Evolutionary conservation across 2,888 invertebrate genomes (phyloP), one percentile per base, ranked within the genome.

Genomic region (Zaprionus lineosus): DNA sequence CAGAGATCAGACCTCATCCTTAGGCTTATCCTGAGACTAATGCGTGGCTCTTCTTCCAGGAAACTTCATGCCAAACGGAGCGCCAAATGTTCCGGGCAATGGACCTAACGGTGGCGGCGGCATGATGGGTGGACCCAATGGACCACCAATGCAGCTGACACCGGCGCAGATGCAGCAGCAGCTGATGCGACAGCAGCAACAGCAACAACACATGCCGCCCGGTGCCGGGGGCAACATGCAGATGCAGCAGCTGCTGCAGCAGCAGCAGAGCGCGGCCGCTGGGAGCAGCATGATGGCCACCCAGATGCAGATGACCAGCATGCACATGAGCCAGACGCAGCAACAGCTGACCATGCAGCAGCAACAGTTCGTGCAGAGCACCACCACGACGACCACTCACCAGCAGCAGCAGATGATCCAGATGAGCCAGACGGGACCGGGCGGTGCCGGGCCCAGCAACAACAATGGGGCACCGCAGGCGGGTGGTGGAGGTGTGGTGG

Each of bases 261-360:
- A 87, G 53, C 86, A 86, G 21, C 87, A 87, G 33, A 46, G 55
- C 8, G 73, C 58, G 43, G 76, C 64, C 33, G 71, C 60, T 50
- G 81, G 63, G 39, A 73, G 50, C 60, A 75, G 52, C 74, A 88
- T 71, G 84, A 82, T 81, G 84, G 41, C 74, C 47, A 79, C 87
- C 33, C 90, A 90, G 62, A 90, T 91, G 76, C 91, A 93, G 91
- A 92, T 93, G 91, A 91, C 92, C 67, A 93, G 92, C 75, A 92
- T 94, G 84, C 94, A 94, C 86, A 93, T 94, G 93, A 92, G 92
- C 76, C 94, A 94, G 88, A 92, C 92, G 3, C 57, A 88, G 62
- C 86, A 89, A 59, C 88, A 88, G 56, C 59, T 86, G 43, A 86
- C 78, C 31, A 84, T 87, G 67, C 88, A 88, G 41, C 88, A 87